Percentiles rank a stretch among this genome's conserved stretches.
Conservation (phyloP, 1,140 invertebrate genomes). For the Nixonia krombeini region DNA sequence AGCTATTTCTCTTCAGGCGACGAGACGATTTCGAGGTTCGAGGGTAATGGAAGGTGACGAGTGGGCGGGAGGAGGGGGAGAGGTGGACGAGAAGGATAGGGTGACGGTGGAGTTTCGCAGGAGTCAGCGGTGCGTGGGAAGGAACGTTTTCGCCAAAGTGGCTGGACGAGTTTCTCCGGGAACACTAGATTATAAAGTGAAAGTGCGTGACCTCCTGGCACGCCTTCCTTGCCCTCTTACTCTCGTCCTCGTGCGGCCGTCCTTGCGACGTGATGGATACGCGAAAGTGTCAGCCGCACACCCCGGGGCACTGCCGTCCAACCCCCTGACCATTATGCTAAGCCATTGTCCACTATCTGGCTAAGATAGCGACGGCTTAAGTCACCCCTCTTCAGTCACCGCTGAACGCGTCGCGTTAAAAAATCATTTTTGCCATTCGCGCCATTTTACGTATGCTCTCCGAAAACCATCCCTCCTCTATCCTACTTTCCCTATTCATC, state of each 20-base stretch:
- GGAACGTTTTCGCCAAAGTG: constrained; percentile 40
- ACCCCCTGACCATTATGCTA: constrained; percentile 66
- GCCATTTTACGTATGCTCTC: constrained; percentile 8
- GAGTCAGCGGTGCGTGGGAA: no score
- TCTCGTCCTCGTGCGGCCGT: constrained; percentile 37
- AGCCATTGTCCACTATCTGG: constrained; percentile 70
- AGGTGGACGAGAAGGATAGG: no score
- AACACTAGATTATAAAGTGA: constrained; percentile 60
- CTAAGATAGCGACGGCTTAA: constrained; percentile 62
- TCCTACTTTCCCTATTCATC: no score
- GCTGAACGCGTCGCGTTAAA: constrained; percentile 60
- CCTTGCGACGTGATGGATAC: constrained; percentile 62
- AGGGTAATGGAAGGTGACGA: no score
- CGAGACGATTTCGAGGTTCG: no score
- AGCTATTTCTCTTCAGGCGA: no score
- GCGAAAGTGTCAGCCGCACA: constrained; percentile 64
- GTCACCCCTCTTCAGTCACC: constrained; percentile 34
- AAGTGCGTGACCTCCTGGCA: constrained; percentile 61
- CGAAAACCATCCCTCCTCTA: no score
- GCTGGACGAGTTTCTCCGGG: constrained; percentile 32
- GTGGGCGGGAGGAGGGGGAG: no score
- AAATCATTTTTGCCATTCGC: constrained; percentile 56
- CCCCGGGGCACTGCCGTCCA: constrained; percentile 56
- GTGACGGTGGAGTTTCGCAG: no score
- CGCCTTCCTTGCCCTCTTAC: constrained; percentile 51